These are phyloP conservation scores for Ariolimax columbianus DNA, from an alignment of 2,888 invertebrate species.

Conservation along the genomic window DNA sequence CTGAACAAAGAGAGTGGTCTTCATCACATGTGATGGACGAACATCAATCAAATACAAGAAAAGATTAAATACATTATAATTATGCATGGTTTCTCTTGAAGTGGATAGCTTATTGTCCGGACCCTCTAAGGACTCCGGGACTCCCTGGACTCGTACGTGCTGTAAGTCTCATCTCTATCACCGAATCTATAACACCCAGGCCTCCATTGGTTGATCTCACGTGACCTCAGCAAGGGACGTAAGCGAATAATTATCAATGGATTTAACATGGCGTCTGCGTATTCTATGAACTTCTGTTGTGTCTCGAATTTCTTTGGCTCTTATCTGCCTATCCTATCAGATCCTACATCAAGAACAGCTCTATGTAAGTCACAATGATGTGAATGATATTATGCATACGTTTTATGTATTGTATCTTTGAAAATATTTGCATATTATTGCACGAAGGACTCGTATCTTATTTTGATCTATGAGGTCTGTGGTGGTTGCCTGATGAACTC, in stretches of 20 bases:
- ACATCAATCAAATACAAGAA: too few relatives aligned
- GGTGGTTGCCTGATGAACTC: too few relatives aligned
- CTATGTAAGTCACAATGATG: neutral
- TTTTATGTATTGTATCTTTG: constrained; percentile 6
- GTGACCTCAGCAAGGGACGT: constrained; percentile 31
- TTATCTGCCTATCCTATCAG: neutral
- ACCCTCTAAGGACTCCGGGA: too few relatives aligned
- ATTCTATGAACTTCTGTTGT: neutral
- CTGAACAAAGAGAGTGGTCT: too few relatives aligned
- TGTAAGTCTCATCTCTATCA: neutral
- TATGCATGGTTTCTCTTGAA: too few relatives aligned
- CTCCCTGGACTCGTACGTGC: too few relatives aligned
- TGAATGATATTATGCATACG: constrained; percentile 6
- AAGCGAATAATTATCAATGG: neutral
- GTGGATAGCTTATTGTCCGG: too few relatives aligned
- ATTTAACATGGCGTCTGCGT: constrained; percentile 7
- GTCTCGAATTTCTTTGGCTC: neutral
- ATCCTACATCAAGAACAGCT: neutral
- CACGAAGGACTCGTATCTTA: too few relatives aligned
- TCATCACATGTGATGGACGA: too few relatives aligned
- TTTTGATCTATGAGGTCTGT: too few relatives aligned
- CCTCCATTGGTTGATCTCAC: constrained; percentile 12
- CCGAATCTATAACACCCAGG: neutral
- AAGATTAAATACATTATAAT: too few relatives aligned
- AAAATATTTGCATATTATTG: neutral